phyloP scores from a whole-genome alignment of 2,113 vertebrate genomes.

The Nematolebias whitei region DNA sequence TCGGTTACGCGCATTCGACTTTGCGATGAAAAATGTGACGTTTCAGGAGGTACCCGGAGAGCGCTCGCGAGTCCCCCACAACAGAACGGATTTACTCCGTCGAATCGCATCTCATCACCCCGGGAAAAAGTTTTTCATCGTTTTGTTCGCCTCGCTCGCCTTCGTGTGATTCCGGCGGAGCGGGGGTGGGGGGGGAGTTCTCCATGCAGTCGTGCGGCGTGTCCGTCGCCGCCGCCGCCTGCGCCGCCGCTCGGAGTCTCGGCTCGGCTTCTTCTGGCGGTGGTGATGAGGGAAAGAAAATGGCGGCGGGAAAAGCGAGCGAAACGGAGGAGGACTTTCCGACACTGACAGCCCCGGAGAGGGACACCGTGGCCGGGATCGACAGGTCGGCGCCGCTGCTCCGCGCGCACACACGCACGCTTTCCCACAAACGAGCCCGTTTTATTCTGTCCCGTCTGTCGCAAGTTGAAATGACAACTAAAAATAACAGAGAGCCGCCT shows the following conservation, averaged over 20 bases:
- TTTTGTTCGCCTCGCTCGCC: slow-evolving; percentile 55
- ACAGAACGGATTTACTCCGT: slow-evolving; percentile 78
- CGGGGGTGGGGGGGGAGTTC: slow-evolving; percentile 79
- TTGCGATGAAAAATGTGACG: slow-evolving; percentile 78
- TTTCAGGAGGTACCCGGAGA: slow-evolving; percentile 71
- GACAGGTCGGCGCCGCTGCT: slow-evolving; percentile 85
- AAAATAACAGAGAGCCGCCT: slow-evolving; percentile 78
- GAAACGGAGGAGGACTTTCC: slow-evolving; percentile 98
- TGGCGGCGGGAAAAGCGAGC: slow-evolving; percentile 99
- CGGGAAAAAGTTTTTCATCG: slow-evolving; percentile 73
- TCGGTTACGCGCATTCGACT: slow-evolving; percentile 50
- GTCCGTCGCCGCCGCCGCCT: slow-evolving; percentile 88
- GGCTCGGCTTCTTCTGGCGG: slow-evolving; percentile 83
- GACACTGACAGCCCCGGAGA: slow-evolving; percentile 94
- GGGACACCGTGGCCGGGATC: slow-evolving; percentile 88
- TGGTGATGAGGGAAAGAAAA: slow-evolving; percentile 99
- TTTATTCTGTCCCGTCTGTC: no score
- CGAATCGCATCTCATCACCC: slow-evolving; percentile 75
- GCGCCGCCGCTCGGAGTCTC: slow-evolving; percentile 85
- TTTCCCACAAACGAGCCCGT: background rate
- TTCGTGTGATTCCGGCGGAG: slow-evolving; percentile 72
- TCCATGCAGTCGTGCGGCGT: slow-evolving; percentile 98
- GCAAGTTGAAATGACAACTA: no score
- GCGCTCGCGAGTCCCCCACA: slow-evolving; percentile 70
- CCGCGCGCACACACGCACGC: slow-evolving; percentile 39